Evolutionary conservation across 64 coral and sea anemone genomes (phyloP).

Genomic region (Acropora yongei): DNA sequence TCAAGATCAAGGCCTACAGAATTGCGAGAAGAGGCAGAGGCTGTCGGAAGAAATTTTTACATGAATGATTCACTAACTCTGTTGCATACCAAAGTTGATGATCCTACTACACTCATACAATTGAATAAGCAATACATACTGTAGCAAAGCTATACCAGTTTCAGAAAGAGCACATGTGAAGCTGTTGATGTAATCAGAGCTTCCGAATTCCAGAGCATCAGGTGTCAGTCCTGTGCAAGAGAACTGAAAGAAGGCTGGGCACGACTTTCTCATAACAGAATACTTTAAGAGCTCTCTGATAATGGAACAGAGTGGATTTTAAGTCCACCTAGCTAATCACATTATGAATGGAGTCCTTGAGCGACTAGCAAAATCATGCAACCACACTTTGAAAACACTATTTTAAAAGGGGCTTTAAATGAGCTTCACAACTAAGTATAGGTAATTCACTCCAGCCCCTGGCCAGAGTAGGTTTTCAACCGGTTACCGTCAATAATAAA

Average conservation of each 20-base stretch:
- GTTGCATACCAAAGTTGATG: background rate
- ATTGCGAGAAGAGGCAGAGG: background rate
- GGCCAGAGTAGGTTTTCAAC: no score
- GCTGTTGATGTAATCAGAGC: background rate
- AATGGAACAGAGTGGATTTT: slow-evolving; percentile 1
- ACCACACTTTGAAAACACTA: background rate
- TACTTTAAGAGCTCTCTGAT: background rate
- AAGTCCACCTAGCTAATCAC: slow-evolving; percentile 4
- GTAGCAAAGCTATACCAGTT: background rate
- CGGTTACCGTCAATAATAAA: no score
- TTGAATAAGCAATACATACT: background rate
- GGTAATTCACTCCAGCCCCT: no score
- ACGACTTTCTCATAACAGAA: background rate
- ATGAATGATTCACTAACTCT: background rate
- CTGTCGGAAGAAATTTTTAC: background rate
- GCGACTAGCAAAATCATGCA: slow-evolving; percentile 10
- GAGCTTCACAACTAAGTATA: no score
- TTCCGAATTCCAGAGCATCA: no score
- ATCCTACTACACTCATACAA: background rate
- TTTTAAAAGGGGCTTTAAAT: no score
- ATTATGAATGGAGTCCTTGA: slow-evolving; percentile 22
- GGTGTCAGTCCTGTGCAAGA: background rate
- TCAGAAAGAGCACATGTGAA: background rate
- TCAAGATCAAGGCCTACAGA: background rate
- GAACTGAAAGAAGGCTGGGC: slow-evolving; percentile 24